These are phyloP conservation scores for Pelvicachromis taeniatus DNA, from an alignment of 2,113 vertebrate species.

Conservation along the genomic window DNA sequence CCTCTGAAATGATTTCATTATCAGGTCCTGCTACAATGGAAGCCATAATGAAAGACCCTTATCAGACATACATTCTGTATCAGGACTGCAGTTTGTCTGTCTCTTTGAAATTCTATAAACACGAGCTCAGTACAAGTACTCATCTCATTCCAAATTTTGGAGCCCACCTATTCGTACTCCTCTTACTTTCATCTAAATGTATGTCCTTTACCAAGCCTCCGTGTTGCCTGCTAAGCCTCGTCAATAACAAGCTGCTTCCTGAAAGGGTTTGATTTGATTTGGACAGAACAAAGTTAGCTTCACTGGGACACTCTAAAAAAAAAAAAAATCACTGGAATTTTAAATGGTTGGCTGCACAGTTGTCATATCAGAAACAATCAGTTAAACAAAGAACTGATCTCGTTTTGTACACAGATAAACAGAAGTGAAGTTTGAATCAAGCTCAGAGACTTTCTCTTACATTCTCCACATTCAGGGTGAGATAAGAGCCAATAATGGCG, in stretches of 20 bases:
- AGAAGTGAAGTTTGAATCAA: background rate
- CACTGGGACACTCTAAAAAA: background rate
- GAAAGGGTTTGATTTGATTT: background rate
- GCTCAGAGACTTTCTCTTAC: background rate
- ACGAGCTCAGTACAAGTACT: background rate
- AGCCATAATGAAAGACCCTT: constrained; percentile 30
- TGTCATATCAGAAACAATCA: background rate
- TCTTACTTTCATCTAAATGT: background rate
- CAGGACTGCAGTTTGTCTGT: background rate
- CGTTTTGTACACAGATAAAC: background rate
- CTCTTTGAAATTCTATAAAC: background rate
- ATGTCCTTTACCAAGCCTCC: background rate
- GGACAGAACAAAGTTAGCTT: background rate
- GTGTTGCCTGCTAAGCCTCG: background rate
- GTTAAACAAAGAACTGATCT: background rate
- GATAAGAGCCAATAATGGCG: background rate
- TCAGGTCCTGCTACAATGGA: constrained; percentile 18
- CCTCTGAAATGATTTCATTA: constrained; percentile 44
- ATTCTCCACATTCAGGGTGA: background rate
- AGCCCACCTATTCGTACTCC: background rate
- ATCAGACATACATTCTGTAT: constrained; percentile 39
- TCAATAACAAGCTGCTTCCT: background rate
- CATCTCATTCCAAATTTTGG: background rate
- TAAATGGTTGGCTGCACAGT: background rate
- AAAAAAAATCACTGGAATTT: background rate